Base-by-base conservation (phyloP, 1,140 invertebrate species). In the Laodelphax striatellus region DNA sequence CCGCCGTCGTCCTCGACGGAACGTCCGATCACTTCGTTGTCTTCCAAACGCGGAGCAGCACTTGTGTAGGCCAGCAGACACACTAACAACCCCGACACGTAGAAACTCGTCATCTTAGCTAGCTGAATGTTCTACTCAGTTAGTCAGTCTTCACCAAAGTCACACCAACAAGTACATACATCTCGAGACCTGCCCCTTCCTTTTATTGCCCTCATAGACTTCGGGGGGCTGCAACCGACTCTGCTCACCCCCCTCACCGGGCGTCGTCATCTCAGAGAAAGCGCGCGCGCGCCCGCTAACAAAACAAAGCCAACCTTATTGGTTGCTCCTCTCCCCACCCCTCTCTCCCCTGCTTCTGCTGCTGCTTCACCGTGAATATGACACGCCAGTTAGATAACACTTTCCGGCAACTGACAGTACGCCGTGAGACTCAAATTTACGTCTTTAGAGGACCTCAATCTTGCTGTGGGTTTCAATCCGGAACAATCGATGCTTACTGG, bases 31-130 rank as follows among this genome's bases (percentile, higher is more conserved):
- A 52, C 57, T 21, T 63, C 65, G 56, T 62, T 65, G 0, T 52
- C 43, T 22, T 68, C 66, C 5, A 66, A 65, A 17, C 65, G 55
- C 13, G 72, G 70, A 21, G 70, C 67, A 1, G 73, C 74, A 19
- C 69, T 24, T 16, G 68, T 69, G 14, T 66, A 64, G 6, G 68
- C 69, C 17, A 55, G n/a, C 57, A 64, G 17, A 1, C 55, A 43
- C 34, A 61, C 55, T 24, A 64, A 43, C 13, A 75, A 42, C 52
- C 74, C 60, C 67, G 70, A 60, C 41, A 73, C 31, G 21, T 50
- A 16, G n/a, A 34, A 46, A 58, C 31, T 46, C 56, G 34, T 55
- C 56, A 24, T 38, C 1, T 58, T 24, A n/a, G 24, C 6, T 6
- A 28, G 22, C 13, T 16, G 6, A 28, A 28, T 4, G 9, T 21